Evolutionary conservation across 2,888 invertebrate genomes (phyloP).

Genomic region (Parnassius smintheus): DNA sequence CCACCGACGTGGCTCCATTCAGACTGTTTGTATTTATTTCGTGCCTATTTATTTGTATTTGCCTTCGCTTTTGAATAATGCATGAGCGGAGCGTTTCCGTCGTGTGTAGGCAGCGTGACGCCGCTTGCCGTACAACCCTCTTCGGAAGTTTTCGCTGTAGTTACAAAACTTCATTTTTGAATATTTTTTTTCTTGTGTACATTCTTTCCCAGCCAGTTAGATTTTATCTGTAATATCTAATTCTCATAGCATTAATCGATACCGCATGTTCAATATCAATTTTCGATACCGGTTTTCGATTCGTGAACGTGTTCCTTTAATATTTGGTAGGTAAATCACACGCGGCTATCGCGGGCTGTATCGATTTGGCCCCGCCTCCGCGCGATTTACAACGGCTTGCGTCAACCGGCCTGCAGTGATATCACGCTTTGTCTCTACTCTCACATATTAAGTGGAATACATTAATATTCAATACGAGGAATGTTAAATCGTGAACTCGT

Average conservation of each 20-base stretch:
- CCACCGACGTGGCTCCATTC: conserved; percentile 77
- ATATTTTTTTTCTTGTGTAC: conserved; percentile 8
- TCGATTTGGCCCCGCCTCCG: conserved; percentile 51
- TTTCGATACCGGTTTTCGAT: conserved; percentile 64
- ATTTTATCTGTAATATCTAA: conserved; percentile 27
- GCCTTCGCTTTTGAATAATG: conserved; percentile 77
- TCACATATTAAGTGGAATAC: conserved; percentile 33
- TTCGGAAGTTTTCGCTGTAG: conserved; percentile 45
- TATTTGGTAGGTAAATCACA: conserved; percentile 73
- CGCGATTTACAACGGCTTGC: conserved; percentile 56
- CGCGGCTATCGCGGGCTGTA: conserved; percentile 48
- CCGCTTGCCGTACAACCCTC: conserved; percentile 42
- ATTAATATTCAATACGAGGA: conserved; percentile 37
- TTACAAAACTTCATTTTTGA: conserved; percentile 26
- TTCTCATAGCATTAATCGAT: conserved; percentile 67
- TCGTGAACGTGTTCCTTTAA: conserved; percentile 53
- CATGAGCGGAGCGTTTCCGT: conserved; percentile 78
- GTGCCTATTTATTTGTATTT: conserved; percentile 81
- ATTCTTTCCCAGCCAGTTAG: conserved; percentile 28
- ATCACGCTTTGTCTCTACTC: conserved; percentile 46
- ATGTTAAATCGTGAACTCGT: conserved; percentile 19
- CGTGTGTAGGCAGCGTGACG: conserved; percentile 81
- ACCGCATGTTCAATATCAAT: conserved; percentile 64
- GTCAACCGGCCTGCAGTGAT: conserved; percentile 57
- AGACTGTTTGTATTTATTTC: conserved; percentile 80